Evolutionary conservation across 1,140 invertebrate species (phyloP), one percentile per base, ranked within the genome.

Genomic region (Ooceraea biroi): DNA sequence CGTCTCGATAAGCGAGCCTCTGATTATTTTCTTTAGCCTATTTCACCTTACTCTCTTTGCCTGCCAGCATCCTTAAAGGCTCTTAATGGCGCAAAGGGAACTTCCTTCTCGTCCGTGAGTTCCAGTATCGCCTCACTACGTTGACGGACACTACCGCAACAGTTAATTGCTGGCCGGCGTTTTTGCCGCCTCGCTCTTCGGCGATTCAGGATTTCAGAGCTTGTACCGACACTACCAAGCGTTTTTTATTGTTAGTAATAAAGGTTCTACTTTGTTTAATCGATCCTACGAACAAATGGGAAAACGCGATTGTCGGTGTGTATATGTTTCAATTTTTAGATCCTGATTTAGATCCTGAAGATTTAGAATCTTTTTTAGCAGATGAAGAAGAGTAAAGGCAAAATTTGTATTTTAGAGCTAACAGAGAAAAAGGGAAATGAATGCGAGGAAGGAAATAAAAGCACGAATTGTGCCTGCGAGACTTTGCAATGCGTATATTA

Each of bases 1-100:
- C 27, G 85, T 78, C 71, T 85, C 57, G 83, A 78, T 86, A 78
- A 85, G 58, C 48, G 46, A 85, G 63, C 19, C 52, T 68, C 74
- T 30, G 65, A 66, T 46, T 82, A 82, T 82, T 85, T 55, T 82
- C 63, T 84, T 22, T 55, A 84, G 50, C 44, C 82, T 69, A 84
- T 84, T 85, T 74, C 55, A 30, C 14, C 52, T 30, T 46, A 27
- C 14, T 36, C 14, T 36, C 22, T 36, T 36, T 71, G 50, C 65
- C 63, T 58, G 50, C 65, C 76, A 80, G 52, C 30, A 25, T 80
- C 82, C 61, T 77, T 61, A 57, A 66, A 68, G 52, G 36, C 69
- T 83, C 60, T 83, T 69, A 85, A 85, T 85, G 46, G 30, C 48
- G 82, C 61, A 55, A 85, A 57, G 58, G 73, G 69, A 48, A 76